phyloP scores from a whole-genome alignment of 64 coral and sea anemone genomes.

The Actinia tenebrosa region DNA sequence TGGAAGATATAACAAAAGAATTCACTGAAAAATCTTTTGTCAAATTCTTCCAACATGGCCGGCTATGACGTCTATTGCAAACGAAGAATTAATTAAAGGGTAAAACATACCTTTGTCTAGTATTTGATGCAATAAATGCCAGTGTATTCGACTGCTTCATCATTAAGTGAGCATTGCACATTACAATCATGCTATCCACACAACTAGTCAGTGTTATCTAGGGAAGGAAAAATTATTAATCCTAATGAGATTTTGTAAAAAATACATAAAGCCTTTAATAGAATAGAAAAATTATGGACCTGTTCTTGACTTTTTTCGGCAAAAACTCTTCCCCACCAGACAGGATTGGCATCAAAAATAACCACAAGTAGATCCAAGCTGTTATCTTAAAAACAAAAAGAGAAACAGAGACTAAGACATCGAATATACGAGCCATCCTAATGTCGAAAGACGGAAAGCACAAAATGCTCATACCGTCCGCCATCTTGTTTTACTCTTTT shows the following conservation, averaged over 20 bases:
- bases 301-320: slow-evolving; percentile 30
- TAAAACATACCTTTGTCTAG: slow-evolving; percentile 51
- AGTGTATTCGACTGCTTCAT: slow-evolving; percentile 80
- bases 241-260: background rate
- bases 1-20: no score
- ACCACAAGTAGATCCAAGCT: slow-evolving; percentile 62
- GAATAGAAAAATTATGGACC: background rate
- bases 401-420: background rate
- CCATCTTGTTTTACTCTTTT: slow-evolving; percentile 53
- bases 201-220: slow-evolving; percentile 77
- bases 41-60: no score
- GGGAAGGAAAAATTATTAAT: background rate
- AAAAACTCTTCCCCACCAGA: slow-evolving; percentile 69
- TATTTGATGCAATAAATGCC: slow-evolving; percentile 75
- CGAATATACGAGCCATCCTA: background rate
- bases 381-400: slow-evolving; percentile 56
- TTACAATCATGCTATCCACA: slow-evolving; percentile 75
- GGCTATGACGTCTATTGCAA: no score
- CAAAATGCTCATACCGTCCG: slow-evolving; percentile 46
- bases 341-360: slow-evolving; percentile 87
- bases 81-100: no score
- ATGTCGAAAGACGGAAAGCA: background rate
- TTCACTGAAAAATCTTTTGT: no score
- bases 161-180: slow-evolving; percentile 87
- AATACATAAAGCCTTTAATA: no score